Base-by-base conservation (phyloP, 2,888 invertebrate species). In the Melieria omissa region DNA sequence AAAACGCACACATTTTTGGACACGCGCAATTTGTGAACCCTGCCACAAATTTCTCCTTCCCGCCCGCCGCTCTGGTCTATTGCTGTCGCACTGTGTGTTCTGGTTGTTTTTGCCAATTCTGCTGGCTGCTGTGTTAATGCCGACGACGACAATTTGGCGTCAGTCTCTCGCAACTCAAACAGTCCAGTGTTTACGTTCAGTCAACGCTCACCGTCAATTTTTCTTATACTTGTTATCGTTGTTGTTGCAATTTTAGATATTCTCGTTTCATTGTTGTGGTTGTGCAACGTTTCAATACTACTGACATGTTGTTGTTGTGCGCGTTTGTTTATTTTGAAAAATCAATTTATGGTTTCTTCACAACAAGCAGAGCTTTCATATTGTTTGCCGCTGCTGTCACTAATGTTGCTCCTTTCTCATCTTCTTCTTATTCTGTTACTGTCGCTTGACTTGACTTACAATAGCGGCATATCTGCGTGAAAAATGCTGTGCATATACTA, bases 261-360 rank as follows among this genome's bases (percentile, higher is more conserved):
- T n/a, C 52, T 8, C 5, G 5, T 52, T 14, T 52, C 14, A 81
- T 80, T 80, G 82, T 80, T 80, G 82, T 82, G 82, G 82, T 80
- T 80, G 81, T 52, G 9, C 80, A 80, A 29, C 29, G 29, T 29
- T 29, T 29, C 29, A 29, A 29, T 29, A 29, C 29, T 29, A 29
- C 29, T 29, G 29, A 29, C 29, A 29, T 29, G 29, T 29, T 29
- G 29, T 29, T 29, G 29, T 29, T 29, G 29, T 29, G 29, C 29
- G 29, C 29, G 29, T 29, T 29, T 29, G 29, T 29, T 29, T 29
- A 29, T 29, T 29, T 29, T 29, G 29, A 81, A 83, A 82, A 80
- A 83, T 80, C 83, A 80, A 80, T 80, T 80, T 80, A 80, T 80
- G 80, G 82, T 74, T 76, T 81, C 80, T 81, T 81, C 78, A 83